These are phyloP conservation scores for Mormyrops boulengeri DNA, from an alignment of 2,797 vertebrate species.

Conservation along the genomic window DNA sequence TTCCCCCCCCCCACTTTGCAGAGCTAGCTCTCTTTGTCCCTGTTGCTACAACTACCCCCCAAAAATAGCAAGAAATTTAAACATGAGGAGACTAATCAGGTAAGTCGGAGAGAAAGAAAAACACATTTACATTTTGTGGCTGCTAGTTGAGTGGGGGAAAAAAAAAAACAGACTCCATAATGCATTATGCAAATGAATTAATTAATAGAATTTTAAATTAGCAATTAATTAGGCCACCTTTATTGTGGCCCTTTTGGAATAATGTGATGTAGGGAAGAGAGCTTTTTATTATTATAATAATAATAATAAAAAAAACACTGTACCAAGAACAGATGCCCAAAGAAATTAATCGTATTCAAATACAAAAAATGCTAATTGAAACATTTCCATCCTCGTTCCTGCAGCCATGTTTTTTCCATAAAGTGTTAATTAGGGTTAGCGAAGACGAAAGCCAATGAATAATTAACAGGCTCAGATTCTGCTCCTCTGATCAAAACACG, in stretches of 20 bases:
- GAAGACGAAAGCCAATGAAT: conserved; percentile 11
- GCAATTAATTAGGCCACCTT: conserved; percentile 60
- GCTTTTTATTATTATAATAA: conserved; percentile 35
- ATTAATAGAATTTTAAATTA: conserved; percentile 60
- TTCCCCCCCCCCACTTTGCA: not conserved
- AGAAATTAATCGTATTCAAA: conserved; percentile 52
- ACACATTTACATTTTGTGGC: conserved; percentile 36
- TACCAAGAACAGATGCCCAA: conserved; percentile 31
- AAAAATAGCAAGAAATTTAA: not conserved
- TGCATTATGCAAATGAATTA: conserved; percentile 61
- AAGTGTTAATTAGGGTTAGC: conserved; percentile 15
- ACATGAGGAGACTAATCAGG: not conserved
- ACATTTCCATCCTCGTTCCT: conserved; percentile 10
- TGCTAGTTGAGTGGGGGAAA: conserved; percentile 26
- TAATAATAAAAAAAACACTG: not conserved
- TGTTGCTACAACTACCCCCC: not conserved
- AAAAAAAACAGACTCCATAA: conserved; percentile 51
- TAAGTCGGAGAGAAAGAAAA: conserved; percentile 36
- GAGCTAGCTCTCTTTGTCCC: not conserved
- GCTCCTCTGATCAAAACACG: not conserved
- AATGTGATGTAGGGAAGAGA: conserved; percentile 47
- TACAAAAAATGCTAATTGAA: conserved; percentile 19
- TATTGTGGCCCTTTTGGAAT: conserved; percentile 53
- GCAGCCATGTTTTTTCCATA: conserved; percentile 2
- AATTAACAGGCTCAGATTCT: not conserved